Conservation (phyloP, 2,888 invertebrate genomes). For the Acanthosepion esculentum region DNA sequence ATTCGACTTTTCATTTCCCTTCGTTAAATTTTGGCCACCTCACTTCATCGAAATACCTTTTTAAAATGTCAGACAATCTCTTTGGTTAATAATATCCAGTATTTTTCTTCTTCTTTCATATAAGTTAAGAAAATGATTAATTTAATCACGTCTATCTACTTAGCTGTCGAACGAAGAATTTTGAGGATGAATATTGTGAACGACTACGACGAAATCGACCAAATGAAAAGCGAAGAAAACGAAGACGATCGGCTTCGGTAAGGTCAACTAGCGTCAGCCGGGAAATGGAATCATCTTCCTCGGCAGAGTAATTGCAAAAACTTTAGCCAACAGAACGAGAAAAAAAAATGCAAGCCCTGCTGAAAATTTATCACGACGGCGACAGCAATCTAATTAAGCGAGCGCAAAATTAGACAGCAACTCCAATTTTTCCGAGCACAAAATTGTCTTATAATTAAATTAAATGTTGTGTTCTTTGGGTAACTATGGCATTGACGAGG, state of each 20-base stretch:
- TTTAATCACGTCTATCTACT: too few relatives aligned
- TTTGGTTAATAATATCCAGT: too few relatives aligned
- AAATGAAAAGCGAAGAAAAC: not conserved
- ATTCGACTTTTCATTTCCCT: too few relatives aligned
- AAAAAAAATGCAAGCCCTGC: not conserved
- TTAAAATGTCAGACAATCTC: too few relatives aligned
- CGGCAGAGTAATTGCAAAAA: not conserved
- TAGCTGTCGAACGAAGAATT: too few relatives aligned
- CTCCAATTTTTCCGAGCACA: not conserved
- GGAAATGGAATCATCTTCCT: not conserved
- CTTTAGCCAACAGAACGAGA: not conserved
- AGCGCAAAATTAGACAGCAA: not conserved
- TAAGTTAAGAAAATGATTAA: too few relatives aligned
- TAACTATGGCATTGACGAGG: not conserved
- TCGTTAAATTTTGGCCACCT: too few relatives aligned
- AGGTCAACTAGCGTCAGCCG: not conserved
- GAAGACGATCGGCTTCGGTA: not conserved
- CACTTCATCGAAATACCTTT: too few relatives aligned
- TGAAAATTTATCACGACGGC: not conserved
- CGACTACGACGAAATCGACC: too few relatives aligned
- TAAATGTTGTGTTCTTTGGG: not conserved
- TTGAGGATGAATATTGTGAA: too few relatives aligned
- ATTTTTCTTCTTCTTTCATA: too few relatives aligned
- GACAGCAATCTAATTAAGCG: not conserved
- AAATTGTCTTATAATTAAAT: slow-evolving; percentile 6